Evolutionary conservation across 2,888 invertebrate species (phyloP), one percentile per base, ranked within the genome.

Genomic region (Cynaeus angustus): DNA sequence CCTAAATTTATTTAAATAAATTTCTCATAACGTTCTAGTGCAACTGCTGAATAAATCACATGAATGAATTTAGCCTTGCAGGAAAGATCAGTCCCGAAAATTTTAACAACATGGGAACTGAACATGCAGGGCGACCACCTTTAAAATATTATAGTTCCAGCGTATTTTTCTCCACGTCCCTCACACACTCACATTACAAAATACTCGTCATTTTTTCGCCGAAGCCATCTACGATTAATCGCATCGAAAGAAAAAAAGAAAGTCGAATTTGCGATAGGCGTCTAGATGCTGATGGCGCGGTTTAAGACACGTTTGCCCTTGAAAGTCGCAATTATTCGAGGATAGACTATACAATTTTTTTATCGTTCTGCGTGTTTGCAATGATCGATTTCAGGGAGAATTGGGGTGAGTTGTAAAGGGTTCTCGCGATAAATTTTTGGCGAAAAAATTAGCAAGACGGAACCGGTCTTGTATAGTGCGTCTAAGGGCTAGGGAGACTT

Each of bases 101-200:
- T 52, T 61, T 67, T 33, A 67, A 72, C 75, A 75, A 74, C 74
- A 75, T 77, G 77, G 78, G 77, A 77, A 77, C 77, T 75, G 73
- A 71, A 75, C 66, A 74, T 74, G 72, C 77, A 74, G 76, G 77
- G 77, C 77, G 65, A 53, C 65, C 74, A 77, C 75, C 75, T 75
- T 75, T 72, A 72, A 72, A 74, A 73, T 69, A 67, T 72, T 61
- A 41, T 65, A 62, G 65, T 1, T 56, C 58, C 37, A 53, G 52
- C 43, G 13, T 52, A 71, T 76, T 76, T 75, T 74, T 56, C 74
- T 72, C 58, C 73, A 76, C 76, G 74, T 70, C 66, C 41, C 12
- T 33, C 12, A 13, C 48, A 21, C 55, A 7, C 38, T 10, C 38
- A 10, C 45, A 53, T 48, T 50, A 33, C 59, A 28, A 38, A 61